phyloP scores from a whole-genome alignment of 1,140 invertebrate genomes.

The Meteorus sp. region DNA sequence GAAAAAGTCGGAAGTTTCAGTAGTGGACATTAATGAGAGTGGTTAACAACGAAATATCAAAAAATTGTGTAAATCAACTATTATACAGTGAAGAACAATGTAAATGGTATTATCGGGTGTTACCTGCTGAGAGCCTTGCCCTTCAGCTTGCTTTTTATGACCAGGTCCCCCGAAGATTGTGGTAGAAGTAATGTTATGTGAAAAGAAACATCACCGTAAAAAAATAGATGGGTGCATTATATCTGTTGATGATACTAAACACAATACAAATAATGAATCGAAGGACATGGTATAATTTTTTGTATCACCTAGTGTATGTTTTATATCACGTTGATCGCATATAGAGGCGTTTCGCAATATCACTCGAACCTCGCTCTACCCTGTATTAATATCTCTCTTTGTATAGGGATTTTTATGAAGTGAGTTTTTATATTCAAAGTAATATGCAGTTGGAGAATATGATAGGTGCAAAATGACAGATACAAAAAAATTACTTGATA shows the following conservation, averaged over 20 bases:
- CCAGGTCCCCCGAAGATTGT: constrained; percentile 59
- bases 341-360: too few relatives aligned
- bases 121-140: constrained; percentile 79
- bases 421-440: not conserved
- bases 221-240: constrained; percentile 37
- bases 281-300: constrained; percentile 9
- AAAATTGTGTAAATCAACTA: too few relatives aligned
- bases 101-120: constrained; percentile 55
- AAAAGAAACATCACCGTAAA: constrained; percentile 51
- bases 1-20: too few relatives aligned
- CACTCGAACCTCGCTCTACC: too few relatives aligned
- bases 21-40: too few relatives aligned
- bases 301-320: too few relatives aligned
- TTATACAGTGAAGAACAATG: constrained; percentile 11
- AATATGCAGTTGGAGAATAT: not conserved
- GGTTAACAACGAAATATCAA: too few relatives aligned
- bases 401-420: constrained; percentile 1
- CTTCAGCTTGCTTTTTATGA: constrained; percentile 77
- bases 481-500: constrained; percentile 11
- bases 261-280: constrained; percentile 1
- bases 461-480: not conserved
- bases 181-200: constrained; percentile 51
- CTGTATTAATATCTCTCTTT: not conserved
- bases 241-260: constrained; percentile 19
- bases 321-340: too few relatives aligned